Evolutionary conservation across 2,113 vertebrate genomes (phyloP).

Genomic region (Australoheros scitulus): DNA sequence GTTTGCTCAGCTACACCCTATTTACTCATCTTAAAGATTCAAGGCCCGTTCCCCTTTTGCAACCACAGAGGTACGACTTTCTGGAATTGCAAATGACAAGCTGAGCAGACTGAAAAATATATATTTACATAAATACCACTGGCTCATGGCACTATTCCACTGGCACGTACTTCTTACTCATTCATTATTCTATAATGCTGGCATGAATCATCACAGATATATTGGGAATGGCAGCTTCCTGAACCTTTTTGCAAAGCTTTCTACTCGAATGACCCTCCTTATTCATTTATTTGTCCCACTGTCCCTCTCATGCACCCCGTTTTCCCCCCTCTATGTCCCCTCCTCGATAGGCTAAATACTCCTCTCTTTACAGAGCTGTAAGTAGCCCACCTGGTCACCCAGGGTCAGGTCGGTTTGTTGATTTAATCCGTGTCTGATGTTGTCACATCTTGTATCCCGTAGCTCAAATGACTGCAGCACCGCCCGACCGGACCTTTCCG

Average conservation of each 20-base stretch:
- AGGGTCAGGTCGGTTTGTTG: conserved; percentile 67
- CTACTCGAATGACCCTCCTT: neutral
- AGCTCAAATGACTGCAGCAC: conserved; percentile 56
- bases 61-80: conserved; percentile 2
- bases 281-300: conserved; percentile 17
- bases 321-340: neutral
- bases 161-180: conserved; percentile 10
- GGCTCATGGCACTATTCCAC: neutral
- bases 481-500: conserved; percentile 19
- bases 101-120: neutral
- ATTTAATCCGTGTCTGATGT: conserved; percentile 79
- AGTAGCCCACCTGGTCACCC: conserved; percentile 55
- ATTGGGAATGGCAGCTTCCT: conserved; percentile 1
- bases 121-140: neutral
- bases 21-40: conserved; percentile 4
- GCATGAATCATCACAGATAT: conserved; percentile 17
- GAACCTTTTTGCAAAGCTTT: neutral
- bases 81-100: neutral
- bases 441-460: conserved; percentile 59
- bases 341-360: conserved; percentile 37
- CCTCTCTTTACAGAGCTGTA: conserved; percentile 48
- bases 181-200: neutral
- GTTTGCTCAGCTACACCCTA: neutral
- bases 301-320: neutral
- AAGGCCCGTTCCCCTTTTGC: neutral